A percentile compares a stretch with the other conserved stretches of the same genome.
phyloP scores from a whole-genome alignment of 2,113 vertebrate genomes.

The Sorex araneus region DNA sequence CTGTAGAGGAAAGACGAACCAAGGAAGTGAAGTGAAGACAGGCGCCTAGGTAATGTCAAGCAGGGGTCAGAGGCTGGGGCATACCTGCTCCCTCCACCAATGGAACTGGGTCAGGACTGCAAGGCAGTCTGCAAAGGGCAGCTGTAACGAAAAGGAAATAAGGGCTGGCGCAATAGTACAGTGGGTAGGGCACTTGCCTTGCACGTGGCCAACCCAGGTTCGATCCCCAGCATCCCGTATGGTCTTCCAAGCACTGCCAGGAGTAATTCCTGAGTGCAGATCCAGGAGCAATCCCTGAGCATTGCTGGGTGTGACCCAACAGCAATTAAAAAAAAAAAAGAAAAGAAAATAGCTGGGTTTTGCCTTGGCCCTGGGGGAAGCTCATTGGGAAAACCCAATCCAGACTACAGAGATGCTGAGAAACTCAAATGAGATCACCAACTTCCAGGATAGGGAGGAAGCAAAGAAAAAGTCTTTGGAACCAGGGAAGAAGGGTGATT shows the following conservation, averaged over 20 bases:
- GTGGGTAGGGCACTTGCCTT: too few relatives aligned
- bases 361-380: neutral
- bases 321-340: neutral
- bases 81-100: slow-evolving; percentile 51
- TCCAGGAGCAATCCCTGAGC: too few relatives aligned
- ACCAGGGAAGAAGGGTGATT: neutral
- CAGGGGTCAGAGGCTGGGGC: neutral
- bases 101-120: slow-evolving; percentile 12
- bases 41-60: slow-evolving; percentile 32
- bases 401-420: neutral
- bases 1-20: slow-evolving; percentile 64
- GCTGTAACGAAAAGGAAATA: neutral
- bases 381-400: neutral
- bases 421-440: slow-evolving; percentile 50
- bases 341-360: slow-evolving; percentile 59
- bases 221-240: too few relatives aligned
- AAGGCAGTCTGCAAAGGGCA: slow-evolving; percentile 52
- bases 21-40: slow-evolving; percentile 57
- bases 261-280: too few relatives aligned
- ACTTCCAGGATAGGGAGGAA: slow-evolving; percentile 27
- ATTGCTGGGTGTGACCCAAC: too few relatives aligned
- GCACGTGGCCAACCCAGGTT: too few relatives aligned
- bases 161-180: too few relatives aligned
- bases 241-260: too few relatives aligned
- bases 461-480: neutral